Evolutionary conservation across 2,797 vertebrate species (phyloP).

Genomic region (Acrocephalus scirpaceus): DNA sequence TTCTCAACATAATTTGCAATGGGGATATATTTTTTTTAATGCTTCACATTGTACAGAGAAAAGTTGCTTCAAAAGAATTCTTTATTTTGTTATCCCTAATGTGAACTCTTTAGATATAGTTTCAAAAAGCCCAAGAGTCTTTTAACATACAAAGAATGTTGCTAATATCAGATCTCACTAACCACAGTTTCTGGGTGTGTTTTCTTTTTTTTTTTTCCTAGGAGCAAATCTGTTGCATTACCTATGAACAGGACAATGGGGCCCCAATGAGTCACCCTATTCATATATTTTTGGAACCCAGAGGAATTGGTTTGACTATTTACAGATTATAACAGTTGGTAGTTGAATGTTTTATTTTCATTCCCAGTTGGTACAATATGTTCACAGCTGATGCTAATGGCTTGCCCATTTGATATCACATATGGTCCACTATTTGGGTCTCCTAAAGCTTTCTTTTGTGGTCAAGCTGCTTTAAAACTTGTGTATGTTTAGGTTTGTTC

Average conservation of each 20-base stretch:
- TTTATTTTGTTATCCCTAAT: slow-evolving; percentile 41
- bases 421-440: slow-evolving; percentile 75
- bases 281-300: slow-evolving; percentile 71
- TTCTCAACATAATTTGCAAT: slow-evolving; percentile 18
- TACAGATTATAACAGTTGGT: slow-evolving; percentile 79
- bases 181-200: not conserved
- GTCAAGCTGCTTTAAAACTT: slow-evolving; percentile 65
- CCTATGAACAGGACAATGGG: slow-evolving; percentile 59
- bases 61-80: slow-evolving; percentile 53
- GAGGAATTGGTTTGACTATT: slow-evolving; percentile 75
- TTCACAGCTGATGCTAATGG: slow-evolving; percentile 80
- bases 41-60: not conserved
- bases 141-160: slow-evolving; percentile 4
- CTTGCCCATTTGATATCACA: slow-evolving; percentile 81
- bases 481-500: slow-evolving; percentile 56
- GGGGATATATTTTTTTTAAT: not conserved
- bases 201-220: not conserved
- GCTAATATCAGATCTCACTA: slow-evolving; percentile 19
- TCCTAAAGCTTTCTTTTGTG: slow-evolving; percentile 74
- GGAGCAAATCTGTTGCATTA: slow-evolving; percentile 57
- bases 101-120: slow-evolving; percentile 44
- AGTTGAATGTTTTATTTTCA: slow-evolving; percentile 81
- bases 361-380: slow-evolving; percentile 81
- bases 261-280: slow-evolving; percentile 53
- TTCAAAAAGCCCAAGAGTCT: slow-evolving; percentile 30